A percentile compares a stretch with the other conserved stretches of the same genome.
phyloP scores from a whole-genome alignment of 2,888 invertebrate species.

The Dioctria linearis region DNA sequence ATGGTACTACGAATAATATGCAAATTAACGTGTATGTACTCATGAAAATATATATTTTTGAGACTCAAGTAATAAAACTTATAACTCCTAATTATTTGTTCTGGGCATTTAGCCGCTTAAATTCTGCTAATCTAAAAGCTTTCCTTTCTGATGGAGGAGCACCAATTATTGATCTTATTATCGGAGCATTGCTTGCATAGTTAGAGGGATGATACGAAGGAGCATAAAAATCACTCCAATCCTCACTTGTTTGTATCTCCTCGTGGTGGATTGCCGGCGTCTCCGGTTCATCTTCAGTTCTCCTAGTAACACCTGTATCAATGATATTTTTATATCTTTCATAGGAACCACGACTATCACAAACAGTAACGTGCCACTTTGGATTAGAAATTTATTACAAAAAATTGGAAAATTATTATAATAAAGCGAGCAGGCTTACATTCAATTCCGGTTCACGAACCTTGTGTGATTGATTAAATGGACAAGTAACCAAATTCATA shows the following conservation, averaged over 20 bases:
- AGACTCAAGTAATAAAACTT: too few species aligned
- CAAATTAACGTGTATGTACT: too few species aligned
- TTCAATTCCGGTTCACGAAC: constrained; percentile 71
- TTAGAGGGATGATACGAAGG: constrained; percentile 47
- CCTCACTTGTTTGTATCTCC: constrained; percentile 32
- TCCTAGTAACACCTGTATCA: not conserved
- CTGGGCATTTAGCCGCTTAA: not conserved
- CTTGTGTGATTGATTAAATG: constrained; percentile 72
- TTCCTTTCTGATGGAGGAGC: constrained; percentile 45
- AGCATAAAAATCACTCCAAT: constrained; percentile 51
- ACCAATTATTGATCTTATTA: constrained; percentile 14
- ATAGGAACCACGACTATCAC: constrained; percentile 40
- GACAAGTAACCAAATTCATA: constrained; percentile 68
- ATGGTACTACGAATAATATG: too few species aligned
- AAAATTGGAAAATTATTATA: too few species aligned
- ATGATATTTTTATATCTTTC: constrained; percentile 48
- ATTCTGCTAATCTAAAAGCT: constrained; percentile 32
- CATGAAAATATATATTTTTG: too few species aligned
- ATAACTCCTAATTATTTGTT: not conserved
- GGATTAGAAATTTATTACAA: too few species aligned
- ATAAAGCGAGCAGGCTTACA: constrained; percentile 3
- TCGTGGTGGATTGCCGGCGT: not conserved
- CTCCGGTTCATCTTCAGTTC: not conserved
- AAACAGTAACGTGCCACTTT: constrained; percentile 53
- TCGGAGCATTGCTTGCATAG: constrained; percentile 27